Base-by-base conservation (phyloP, 2,113 vertebrate genomes). In the Dicrurus megarhynchus region DNA sequence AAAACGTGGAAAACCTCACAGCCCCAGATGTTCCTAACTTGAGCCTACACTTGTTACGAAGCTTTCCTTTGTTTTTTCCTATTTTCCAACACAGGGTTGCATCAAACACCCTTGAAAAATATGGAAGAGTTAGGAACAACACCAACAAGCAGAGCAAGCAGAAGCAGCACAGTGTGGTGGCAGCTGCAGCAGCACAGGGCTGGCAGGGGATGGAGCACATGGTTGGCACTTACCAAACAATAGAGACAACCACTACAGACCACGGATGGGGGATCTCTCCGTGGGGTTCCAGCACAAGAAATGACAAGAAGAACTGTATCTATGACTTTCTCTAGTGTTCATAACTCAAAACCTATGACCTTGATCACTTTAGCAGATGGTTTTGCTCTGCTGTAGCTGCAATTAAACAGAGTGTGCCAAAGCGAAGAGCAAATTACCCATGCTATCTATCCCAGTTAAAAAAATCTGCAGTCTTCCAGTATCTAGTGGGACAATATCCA, bases 341-440 rank as follows among this genome's bases (percentile, higher is more conserved):
- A 96, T 97, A 92, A 92, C 95, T 97, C 96, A 96, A 87, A 96
- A 93, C 79, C 83, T 30, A 76, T 21, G 42, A 96, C 91, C 90
- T 96, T 96, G 96, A 96, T 96, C 95, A 32, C 90, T 97, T 95
- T 46, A 96, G 90, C 95, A 97, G 96, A 96, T 97, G 95, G 96
- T 73, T 96, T 90, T 93, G 92, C 95, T 89, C 95, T 90, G 96
- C 96, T 96, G 93, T 82, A 92, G 93, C 7, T 93, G 96, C 95
- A 96, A 95, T 96, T 96, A 96, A 92, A 90, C 88, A 87, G 96
- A 96, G 65, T 57, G 93, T 93, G 96, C 96, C 96, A 96, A 94
- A 96, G 84, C 23, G 96, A 96, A 96, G 83, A 96, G 96, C 96
- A 96, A 96, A 97, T 97, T 96, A 96, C 80, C 92, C 69, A 37